Evolutionary conservation across 2,113 vertebrate genomes (phyloP).

Genomic region (Trichechus manatus): DNA sequence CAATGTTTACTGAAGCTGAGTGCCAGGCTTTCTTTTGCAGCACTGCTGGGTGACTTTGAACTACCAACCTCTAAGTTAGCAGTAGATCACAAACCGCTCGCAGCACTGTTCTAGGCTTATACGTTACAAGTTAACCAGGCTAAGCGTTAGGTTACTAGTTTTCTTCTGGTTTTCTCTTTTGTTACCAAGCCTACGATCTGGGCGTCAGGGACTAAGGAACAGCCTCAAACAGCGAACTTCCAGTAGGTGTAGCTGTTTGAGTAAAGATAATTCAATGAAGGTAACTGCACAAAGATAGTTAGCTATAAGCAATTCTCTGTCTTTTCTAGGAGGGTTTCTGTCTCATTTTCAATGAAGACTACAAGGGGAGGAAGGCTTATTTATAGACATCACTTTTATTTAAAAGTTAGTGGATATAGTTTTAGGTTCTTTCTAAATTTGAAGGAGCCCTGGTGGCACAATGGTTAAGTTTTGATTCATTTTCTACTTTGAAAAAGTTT

Average conservation of each 20-base stretch:
- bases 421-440: not conserved
- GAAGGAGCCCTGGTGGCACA: too few species aligned
- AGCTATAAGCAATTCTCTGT: constrained; percentile 10
- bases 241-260: not conserved
- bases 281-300: not conserved
- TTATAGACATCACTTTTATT: constrained; percentile 33
- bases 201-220: not conserved
- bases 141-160: not conserved
- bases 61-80: too few species aligned
- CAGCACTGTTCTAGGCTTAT: not conserved
- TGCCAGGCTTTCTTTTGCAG: too few species aligned
- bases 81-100: too few species aligned
- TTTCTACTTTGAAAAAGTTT: not conserved
- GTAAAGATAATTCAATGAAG: constrained; percentile 33
- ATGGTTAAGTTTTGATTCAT: not conserved
- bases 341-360: constrained; percentile 59
- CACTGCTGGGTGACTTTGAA: too few species aligned
- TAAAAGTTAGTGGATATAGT: constrained; percentile 46
- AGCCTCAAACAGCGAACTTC: not conserved
- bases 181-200: not conserved
- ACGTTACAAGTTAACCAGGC: not conserved
- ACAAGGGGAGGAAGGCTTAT: not conserved
- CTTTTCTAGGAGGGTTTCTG: constrained; percentile 4
- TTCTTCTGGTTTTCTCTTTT: not conserved
- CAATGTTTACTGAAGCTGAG: too few species aligned